Base-by-base conservation (phyloP, 2,888 invertebrate species). In the Pseudococcus viburni region DNA sequence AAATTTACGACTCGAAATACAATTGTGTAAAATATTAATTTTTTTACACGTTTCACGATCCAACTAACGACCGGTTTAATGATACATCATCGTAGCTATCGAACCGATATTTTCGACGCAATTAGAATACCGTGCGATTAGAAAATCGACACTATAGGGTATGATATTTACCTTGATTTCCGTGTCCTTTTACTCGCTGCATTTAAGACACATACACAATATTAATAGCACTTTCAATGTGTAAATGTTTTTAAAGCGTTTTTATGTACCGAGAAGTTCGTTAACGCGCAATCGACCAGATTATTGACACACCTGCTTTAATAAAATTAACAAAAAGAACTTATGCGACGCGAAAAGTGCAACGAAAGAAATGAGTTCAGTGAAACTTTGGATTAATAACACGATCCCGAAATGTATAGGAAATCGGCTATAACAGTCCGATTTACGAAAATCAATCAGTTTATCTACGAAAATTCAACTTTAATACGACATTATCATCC, bases 131-230 rank as follows among this genome's bases (percentile, higher is more conserved):
- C 9, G 26, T 83, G 12, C 46, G 46, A 83, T 46, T 19, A 46
- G n/a, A 46, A 46, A 46, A 46, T 46, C 12, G 22, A 59, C 19
- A 64, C 64, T 33, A 51, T 15, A 22, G 26, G 48, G 46, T 51
- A 59, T 42, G 9, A 84, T 80, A 90, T 91, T 91, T 94, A 95
- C 95, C 95, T 95, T 95, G 95, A 93, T 95, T 95, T 94, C 95
- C 95, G 94, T 95, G 95, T 94, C 95, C 95, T 95, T 95, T 95
- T 95, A 95, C 95, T 94, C 95, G 95, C 95, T 95, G 90, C 88
- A 88, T 88, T 88, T 88, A 88, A 88, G 59, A 88, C 83, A 59
- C 88, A 88, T 88, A 88, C 91, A 91, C 88, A 88, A 59, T 80
- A 80, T 88, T 55, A 39, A 83, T 83, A 83, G 42, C 80, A 83